phyloP scores from a whole-genome alignment of 2,888 invertebrate species.

The Cephus runcator region DNA sequence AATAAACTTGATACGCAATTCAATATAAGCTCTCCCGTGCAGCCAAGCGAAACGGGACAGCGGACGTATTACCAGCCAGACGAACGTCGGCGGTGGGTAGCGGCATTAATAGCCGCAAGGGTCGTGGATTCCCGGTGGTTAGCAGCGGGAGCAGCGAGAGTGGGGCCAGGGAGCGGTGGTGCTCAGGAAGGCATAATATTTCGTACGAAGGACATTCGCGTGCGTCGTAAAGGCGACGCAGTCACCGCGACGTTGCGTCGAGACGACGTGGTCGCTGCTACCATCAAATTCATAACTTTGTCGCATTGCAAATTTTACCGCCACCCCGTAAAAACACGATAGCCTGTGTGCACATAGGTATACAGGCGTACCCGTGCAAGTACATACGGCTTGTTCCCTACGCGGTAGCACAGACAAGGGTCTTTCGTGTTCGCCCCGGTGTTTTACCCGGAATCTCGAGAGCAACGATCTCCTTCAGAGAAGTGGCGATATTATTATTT shows the following conservation, averaged over 20 bases:
- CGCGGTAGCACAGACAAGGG: too few species aligned
- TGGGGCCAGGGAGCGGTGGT: constrained; percentile 10
- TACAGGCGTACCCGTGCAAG: too few species aligned
- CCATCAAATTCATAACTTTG: constrained; percentile 47
- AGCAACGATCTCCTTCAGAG: too few species aligned
- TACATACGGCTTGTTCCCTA: too few species aligned
- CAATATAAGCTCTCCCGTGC: constrained; percentile 38
- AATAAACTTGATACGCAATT: constrained; percentile 42
- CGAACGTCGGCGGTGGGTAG: too few species aligned
- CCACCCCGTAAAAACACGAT: constrained; percentile 38
- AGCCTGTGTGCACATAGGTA: too few species aligned
- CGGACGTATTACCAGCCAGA: too few species aligned
- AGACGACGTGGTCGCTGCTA: constrained; percentile 14
- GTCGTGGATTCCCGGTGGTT: too few species aligned
- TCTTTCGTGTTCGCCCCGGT: too few species aligned
- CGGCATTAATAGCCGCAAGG: too few species aligned
- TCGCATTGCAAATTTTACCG: constrained; percentile 46
- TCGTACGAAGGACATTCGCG: constrained; percentile 58
- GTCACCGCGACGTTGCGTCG: constrained; percentile 8
- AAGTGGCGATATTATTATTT: too few species aligned
- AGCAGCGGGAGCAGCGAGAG: constrained; percentile 1
- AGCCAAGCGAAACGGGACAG: not conserved
- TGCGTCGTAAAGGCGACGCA: constrained; percentile 53
- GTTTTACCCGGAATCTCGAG: too few species aligned
- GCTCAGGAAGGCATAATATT: constrained; percentile 46